phyloP scores from a whole-genome alignment of 30 jellyfish, hydroid and myxozoan species.

The Cassiopea andromeda region DNA sequence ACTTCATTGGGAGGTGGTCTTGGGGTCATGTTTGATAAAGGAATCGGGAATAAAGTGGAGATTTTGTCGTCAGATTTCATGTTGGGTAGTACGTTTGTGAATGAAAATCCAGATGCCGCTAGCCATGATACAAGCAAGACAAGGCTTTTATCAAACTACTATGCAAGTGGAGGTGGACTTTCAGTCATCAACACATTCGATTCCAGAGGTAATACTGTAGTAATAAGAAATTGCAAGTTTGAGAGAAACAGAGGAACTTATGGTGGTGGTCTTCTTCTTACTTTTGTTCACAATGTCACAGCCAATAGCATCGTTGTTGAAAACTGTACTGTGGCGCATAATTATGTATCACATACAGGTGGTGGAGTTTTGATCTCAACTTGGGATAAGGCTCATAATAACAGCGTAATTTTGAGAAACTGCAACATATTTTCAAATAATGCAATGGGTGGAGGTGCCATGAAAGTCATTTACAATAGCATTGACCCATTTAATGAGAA shows the following conservation, averaged over 20 bases:
- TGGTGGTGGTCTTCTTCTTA: slow-evolving; percentile 67
- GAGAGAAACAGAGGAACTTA: slow-evolving; percentile 56
- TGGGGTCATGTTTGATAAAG: slow-evolving; percentile 51
- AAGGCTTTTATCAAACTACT: slow-evolving; percentile 54
- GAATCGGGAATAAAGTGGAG: slow-evolving; percentile 11
- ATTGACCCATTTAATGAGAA: slow-evolving; percentile 34
- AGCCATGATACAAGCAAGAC: slow-evolving; percentile 46
- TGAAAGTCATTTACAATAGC: slow-evolving; percentile 55
- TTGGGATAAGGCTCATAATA: slow-evolving; percentile 71
- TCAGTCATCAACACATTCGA: slow-evolving; percentile 48
- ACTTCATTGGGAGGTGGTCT: slow-evolving; percentile 73
- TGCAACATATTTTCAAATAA: slow-evolving; percentile 24
- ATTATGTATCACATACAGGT: slow-evolving; percentile 57
- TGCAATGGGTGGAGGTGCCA: slow-evolving; percentile 82
- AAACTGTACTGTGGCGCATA: slow-evolving; percentile 27
- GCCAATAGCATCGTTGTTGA: slow-evolving; percentile 4
- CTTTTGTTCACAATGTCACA: slow-evolving; percentile 52
- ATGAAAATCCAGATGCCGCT: neutral
- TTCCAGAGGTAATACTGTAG: slow-evolving; percentile 30
- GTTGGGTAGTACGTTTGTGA: slow-evolving; percentile 34
- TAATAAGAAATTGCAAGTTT: slow-evolving; percentile 24
- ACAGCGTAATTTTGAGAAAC: neutral
- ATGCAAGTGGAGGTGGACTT: slow-evolving; percentile 74
- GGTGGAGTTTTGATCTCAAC: slow-evolving; percentile 57
- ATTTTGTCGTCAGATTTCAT: slow-evolving; percentile 20